Conservation (phyloP, 2,113 vertebrate genomes). For the Scopus umbretta region DNA sequence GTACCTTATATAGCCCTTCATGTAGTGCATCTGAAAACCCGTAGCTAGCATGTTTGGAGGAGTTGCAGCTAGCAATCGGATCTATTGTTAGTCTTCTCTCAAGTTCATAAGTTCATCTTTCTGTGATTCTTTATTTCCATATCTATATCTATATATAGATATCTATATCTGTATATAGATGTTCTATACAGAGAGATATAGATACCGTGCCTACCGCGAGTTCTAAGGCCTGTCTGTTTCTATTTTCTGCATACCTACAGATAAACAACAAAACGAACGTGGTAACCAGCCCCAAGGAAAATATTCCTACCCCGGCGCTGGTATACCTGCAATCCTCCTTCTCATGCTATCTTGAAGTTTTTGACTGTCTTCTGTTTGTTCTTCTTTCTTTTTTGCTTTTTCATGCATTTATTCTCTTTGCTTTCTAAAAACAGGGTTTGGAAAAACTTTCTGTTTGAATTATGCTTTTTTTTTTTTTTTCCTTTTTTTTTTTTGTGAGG, state of each 20-base stretch:
- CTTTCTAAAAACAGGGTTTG: constrained; percentile 51
- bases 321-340: constrained; percentile 84
- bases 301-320: constrained; percentile 92
- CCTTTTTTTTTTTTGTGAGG: not conserved
- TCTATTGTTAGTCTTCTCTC: not conserved
- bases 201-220: constrained; percentile 29
- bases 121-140: constrained; percentile 58
- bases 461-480: not conserved
- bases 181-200: constrained; percentile 51
- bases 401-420: constrained; percentile 52
- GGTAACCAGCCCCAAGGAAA: constrained; percentile 96
- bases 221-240: constrained; percentile 81
- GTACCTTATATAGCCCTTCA: not conserved
- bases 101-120: constrained; percentile 41
- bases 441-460: constrained; percentile 28
- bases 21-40: not conserved
- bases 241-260: constrained; percentile 87
- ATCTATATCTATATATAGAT: constrained; percentile 62
- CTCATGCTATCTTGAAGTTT: constrained; percentile 69
- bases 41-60: not conserved
- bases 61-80: not conserved
- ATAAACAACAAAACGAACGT: constrained; percentile 99
- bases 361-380: constrained; percentile 70
- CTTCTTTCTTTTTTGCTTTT: constrained; percentile 19
- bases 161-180: constrained; percentile 50